A percentile compares a stretch with the other conserved stretches of the same genome.
Evolutionary conservation across 2,113 vertebrate species (phyloP).

Genomic region (Boulengeromyrus knoepffleri): DNA sequence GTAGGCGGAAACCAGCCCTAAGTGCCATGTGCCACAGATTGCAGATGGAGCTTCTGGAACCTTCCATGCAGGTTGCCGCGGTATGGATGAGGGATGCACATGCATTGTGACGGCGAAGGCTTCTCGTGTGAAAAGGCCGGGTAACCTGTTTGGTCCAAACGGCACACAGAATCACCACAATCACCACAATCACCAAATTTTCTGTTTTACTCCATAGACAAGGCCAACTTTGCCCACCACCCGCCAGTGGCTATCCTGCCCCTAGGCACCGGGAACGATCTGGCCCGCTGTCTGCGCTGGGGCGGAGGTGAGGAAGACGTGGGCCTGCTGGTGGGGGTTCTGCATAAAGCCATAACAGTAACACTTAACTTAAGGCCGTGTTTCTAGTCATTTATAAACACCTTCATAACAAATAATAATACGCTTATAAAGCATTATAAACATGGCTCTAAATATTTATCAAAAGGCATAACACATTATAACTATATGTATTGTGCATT

Average conservation of each 20-base stretch:
- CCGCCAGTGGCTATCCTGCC: constrained; percentile 92
- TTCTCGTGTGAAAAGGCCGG: background rate
- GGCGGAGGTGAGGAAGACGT: constrained; percentile 78
- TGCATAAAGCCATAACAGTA: background rate
- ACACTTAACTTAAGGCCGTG: no score
- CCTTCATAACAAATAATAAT: no score
- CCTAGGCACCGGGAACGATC: constrained; percentile 88
- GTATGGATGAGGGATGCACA: background rate
- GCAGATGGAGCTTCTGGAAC: background rate
- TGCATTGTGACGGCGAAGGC: background rate
- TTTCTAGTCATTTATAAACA: no score
- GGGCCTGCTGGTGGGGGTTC: background rate
- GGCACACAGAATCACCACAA: background rate
- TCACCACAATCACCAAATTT: background rate
- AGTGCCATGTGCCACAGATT: background rate
- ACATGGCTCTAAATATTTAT: no score
- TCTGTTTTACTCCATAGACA: constrained; percentile 47
- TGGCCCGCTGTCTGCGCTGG: constrained; percentile 93
- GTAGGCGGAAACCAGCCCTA: background rate
- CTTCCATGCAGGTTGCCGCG: background rate
- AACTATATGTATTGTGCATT: no score
- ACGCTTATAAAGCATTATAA: no score
- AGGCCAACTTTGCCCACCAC: constrained; percentile 55
- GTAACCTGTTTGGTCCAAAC: background rate
- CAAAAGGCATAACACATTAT: no score